phyloP scores from a whole-genome alignment of 2,888 invertebrate genomes.

The Tetragnatha montana region DNA sequence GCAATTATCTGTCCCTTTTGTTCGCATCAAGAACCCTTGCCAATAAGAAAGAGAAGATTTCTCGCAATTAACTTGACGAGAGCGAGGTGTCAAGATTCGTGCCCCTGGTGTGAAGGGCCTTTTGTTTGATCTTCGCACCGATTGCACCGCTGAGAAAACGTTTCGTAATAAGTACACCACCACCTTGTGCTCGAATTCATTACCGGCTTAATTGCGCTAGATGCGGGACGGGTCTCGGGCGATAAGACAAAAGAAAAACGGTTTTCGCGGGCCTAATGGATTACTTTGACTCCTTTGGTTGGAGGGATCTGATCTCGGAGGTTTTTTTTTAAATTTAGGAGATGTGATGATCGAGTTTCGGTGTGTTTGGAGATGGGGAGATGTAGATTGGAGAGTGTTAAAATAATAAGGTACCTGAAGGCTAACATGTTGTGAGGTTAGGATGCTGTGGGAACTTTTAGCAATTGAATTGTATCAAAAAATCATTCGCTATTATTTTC shows the following conservation, averaged over 20 bases:
- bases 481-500: no score
- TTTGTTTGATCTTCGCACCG: background rate
- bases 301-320: no score
- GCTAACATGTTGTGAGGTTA: no score
- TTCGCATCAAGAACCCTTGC: slow-evolving; percentile 10
- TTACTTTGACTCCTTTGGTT: no score
- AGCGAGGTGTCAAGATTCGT: slow-evolving; percentile 33
- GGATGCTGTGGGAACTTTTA: no score
- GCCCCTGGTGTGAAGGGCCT: background rate
- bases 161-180: background rate
- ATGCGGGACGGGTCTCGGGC: background rate
- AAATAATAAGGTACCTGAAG: no score
- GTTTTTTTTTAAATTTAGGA: no score
- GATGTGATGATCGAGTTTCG: no score
- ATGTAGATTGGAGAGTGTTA: no score
- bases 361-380: no score
- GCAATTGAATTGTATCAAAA: no score
- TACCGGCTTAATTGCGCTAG: background rate
- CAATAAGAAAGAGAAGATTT: slow-evolving; percentile 37
- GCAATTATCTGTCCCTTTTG: background rate
- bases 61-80: slow-evolving; percentile 45
- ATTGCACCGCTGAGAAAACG: background rate
- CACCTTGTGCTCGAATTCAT: background rate
- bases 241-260: background rate
- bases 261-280: background rate